A percentile compares a stretch with the other conserved stretches of the same genome.
These are phyloP conservation scores for Cuculus canorus DNA, from an alignment of 2,797 vertebrate genomes.

Conservation along the genomic window DNA sequence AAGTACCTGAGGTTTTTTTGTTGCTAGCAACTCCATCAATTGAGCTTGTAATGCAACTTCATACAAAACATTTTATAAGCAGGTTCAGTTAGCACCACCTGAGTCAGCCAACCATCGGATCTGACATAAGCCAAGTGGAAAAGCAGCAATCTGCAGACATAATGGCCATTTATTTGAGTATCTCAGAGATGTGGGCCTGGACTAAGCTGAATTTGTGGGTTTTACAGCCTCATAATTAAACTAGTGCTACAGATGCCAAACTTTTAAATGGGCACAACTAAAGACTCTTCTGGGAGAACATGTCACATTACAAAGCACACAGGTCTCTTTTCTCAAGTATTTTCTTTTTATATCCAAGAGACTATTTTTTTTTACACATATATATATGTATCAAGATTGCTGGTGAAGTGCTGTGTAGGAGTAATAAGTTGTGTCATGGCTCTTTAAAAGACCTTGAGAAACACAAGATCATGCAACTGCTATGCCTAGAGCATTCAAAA, in stretches of 20 bases:
- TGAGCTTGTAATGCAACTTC: neutral
- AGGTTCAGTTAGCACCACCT: neutral
- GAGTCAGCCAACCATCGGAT: neutral
- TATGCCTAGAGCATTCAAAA: neutral
- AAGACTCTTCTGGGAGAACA: neutral
- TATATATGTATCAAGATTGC: neutral
- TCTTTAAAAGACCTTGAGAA: neutral
- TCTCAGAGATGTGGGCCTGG: neutral
- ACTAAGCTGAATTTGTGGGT: neutral
- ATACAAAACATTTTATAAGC: neutral
- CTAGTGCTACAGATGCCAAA: neutral
- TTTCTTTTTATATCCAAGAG: neutral
- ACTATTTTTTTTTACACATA: no score
- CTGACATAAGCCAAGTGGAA: neutral
- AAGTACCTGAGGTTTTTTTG: neutral
- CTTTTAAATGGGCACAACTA: neutral
- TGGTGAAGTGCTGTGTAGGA: neutral
- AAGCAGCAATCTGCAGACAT: neutral
- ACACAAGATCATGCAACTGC: neutral
- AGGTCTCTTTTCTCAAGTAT: neutral
- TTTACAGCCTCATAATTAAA: neutral
- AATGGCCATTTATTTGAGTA: neutral
- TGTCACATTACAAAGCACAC: neutral
- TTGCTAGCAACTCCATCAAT: neutral
- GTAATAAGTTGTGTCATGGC: no score